These are phyloP conservation scores for Syndactyla subalaris DNA, from an alignment of 2,797 vertebrate genomes.

Conservation along the genomic window DNA sequence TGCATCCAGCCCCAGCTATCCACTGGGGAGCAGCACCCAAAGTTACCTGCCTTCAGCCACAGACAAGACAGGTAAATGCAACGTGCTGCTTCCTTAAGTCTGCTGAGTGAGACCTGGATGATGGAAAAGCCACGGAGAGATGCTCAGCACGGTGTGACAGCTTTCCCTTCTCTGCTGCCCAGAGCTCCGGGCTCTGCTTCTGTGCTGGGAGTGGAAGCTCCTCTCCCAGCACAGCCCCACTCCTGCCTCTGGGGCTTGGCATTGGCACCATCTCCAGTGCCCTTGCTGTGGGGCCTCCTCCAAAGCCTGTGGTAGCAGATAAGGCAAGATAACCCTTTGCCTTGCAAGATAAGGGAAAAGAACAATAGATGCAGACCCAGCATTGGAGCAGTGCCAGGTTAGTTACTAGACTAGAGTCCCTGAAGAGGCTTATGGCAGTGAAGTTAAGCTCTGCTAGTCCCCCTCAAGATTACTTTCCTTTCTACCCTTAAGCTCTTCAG, in stretches of 20 bases:
- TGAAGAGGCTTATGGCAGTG: slow-evolving; percentile 11
- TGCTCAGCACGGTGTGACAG: background rate
- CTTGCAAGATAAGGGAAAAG: slow-evolving; percentile 29
- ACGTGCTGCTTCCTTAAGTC: background rate
- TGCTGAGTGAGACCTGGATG: background rate
- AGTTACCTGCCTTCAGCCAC: background rate
- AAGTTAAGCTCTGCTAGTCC: slow-evolving; percentile 31
- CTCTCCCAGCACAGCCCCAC: background rate
- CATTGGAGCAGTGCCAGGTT: slow-evolving; percentile 17
- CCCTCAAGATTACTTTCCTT: slow-evolving; percentile 23
- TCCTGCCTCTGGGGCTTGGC: background rate
- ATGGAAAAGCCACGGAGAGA: background rate
- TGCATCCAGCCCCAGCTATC: background rate
- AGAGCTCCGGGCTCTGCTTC: too few species aligned
- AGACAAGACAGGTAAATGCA: background rate
- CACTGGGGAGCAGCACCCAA: background rate
- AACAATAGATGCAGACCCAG: slow-evolving; percentile 57
- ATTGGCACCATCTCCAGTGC: background rate
- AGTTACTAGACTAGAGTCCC: slow-evolving; percentile 14
- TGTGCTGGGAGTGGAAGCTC: rapidly evolving
- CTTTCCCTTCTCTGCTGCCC: background rate
- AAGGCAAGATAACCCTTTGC: slow-evolving; percentile 36
- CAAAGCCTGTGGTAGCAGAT: slow-evolving; percentile 15
- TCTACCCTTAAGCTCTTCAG: slow-evolving; percentile 22
- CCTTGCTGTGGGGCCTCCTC: background rate